Evolutionary conservation across 1,140 invertebrate genomes (phyloP), one percentile per base, ranked within the genome.

Genomic region (Dendroctonus valens): DNA sequence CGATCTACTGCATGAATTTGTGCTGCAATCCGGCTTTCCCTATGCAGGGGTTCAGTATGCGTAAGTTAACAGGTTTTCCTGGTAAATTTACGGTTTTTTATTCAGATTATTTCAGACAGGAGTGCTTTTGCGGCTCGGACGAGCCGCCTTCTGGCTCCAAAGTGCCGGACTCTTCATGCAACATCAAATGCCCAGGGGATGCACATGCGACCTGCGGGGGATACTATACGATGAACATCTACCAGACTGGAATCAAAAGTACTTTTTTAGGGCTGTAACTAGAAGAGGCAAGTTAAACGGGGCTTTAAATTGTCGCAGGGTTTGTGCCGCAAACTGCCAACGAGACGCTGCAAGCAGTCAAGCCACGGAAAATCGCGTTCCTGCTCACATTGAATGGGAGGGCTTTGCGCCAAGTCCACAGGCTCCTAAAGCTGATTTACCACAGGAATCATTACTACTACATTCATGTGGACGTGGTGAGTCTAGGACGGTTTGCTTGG

Each of bases 391-490:
- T 99, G 48, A 99, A 98, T 83, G 97, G 97, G 6, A 83, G 97
- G 76, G 93, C 95, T 62, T 79, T 95, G 72, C 84, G 96, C 66
- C 97, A 99, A 87, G 91, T 99, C 14, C 86, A 88, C 76, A 84
- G 97, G 71, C 84, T 99, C 50, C 87, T 99, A 46, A 94, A 91
- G 81, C 84, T 88, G 60, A 84, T 99, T 7, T 99, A 96, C 79
- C 87, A 91, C 79, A 83, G 84, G 50, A 83, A 89, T 74, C 96
- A 99, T 83, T 94, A 91, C 80, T 99, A 97, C 85, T 97, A 92
- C 80, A 96, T 99, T 76, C 97, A 99, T 81, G 91, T 99, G 70
- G 97, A 99, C 83, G 87, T 90, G 79, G 96, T 98, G 84, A 90
- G 88, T 86, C 72, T 65, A 46, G 59, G 65, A 66, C 57, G 42